Percentiles rank a stretch among this genome's conserved stretches.
These are phyloP conservation scores for Drosophila monieri DNA, from an alignment of 2,888 invertebrate species.

Conservation along the genomic window DNA sequence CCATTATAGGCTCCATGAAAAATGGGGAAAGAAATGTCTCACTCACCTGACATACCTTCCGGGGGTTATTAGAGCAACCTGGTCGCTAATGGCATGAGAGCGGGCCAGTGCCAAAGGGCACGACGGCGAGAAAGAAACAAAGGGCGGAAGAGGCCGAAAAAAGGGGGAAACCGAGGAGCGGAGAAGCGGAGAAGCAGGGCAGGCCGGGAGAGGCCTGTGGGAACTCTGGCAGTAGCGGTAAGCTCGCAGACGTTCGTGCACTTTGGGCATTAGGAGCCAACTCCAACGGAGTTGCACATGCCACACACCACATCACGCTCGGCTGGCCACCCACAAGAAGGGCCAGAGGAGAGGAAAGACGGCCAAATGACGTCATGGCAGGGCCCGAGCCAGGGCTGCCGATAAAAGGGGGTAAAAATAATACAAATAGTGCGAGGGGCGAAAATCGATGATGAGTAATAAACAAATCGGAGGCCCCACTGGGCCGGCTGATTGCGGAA, in stretches of 20 bases:
- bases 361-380: conserved; percentile 27
- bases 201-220: no score
- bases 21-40: background rate
- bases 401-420: background rate
- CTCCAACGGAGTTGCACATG: conserved; percentile 42
- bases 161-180: background rate
- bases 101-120: conserved; percentile 19
- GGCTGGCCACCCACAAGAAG: conserved; percentile 29
- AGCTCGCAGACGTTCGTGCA: conserved; percentile 38
- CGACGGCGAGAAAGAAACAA: background rate
- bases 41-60: conserved; percentile 1
- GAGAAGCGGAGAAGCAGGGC: background rate
- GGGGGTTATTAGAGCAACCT: conserved; percentile 23
- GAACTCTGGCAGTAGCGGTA: conserved; percentile 36
- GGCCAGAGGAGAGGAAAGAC: conserved; percentile 13
- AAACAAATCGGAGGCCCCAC: conserved; percentile 44
- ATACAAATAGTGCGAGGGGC: background rate
- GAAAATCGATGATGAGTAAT: conserved; percentile 44
- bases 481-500: conserved; percentile 17
- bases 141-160: conserved; percentile 5
- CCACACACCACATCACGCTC: conserved; percentile 41
- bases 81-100: conserved; percentile 14
- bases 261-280: conserved; percentile 30
- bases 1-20: background rate
- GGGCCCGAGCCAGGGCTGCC: background rate